Conservation (phyloP, 1,140 invertebrate species). For the Atta colombica region DNA sequence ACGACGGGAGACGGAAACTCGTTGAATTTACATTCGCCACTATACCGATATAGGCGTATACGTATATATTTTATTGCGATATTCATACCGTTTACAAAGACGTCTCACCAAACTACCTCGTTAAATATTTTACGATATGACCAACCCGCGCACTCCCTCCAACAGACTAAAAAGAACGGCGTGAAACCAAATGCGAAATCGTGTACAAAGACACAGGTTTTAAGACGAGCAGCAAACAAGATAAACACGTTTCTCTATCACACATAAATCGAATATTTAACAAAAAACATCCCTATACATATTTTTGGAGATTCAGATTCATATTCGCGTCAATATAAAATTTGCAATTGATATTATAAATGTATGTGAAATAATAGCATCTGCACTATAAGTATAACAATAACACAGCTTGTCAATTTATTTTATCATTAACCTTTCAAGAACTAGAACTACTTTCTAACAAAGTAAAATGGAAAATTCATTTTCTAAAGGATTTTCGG, state of each 20-base stretch:
- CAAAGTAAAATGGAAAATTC: too few species aligned
- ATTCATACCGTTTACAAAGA: constrained; percentile 86
- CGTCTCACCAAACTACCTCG: constrained; percentile 81
- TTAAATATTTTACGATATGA: constrained; percentile 85
- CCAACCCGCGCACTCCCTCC: constrained; percentile 70
- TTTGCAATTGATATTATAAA: not conserved
- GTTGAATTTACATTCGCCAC: constrained; percentile 74
- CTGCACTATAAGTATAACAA: not conserved
- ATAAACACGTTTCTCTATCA: not conserved
- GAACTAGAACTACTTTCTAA: too few species aligned
- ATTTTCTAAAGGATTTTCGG: too few species aligned
- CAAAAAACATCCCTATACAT: not conserved
- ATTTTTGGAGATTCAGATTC: not conserved
- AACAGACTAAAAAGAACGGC: constrained; percentile 42
- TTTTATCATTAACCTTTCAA: not conserved
- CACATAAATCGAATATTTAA: not conserved
- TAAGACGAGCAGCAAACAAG: constrained; percentile 3
- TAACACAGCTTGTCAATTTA: not conserved
- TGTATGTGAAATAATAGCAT: not conserved
- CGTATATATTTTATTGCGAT: constrained; percentile 84
- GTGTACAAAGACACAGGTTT: constrained; percentile 52
- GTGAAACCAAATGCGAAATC: constrained; percentile 65
- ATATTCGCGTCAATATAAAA: not conserved
- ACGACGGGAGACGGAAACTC: constrained; percentile 44
- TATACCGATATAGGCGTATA: constrained; percentile 56